Evolutionary conservation across 2,113 vertebrate genomes (phyloP), one percentile per base, ranked within the genome.

Genomic region (Calyptomena viridis): DNA sequence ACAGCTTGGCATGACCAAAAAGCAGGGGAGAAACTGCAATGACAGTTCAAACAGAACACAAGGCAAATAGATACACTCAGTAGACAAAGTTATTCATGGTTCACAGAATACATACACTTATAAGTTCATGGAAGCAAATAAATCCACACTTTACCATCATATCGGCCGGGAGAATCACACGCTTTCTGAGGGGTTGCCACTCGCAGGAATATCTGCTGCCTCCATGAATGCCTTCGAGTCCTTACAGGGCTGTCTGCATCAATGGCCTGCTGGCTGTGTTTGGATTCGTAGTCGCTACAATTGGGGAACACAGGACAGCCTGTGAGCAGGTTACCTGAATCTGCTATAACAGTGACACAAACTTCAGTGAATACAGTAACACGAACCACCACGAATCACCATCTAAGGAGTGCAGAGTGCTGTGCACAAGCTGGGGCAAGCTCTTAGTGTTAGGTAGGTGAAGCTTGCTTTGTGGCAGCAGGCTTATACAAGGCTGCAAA

Each of bases 141-240:
- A 78, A 15, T 10, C 5, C 31, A 28, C 80, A 30, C 46, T 76
- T 96, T 97, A 98, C 98, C 98, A 79, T 98, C 98, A 2, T 98
- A 99, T 98, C 99, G 62, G 87, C 93, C 62, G 7, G 98, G 97
- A 69, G 98, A 95, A 23, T 99, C 99, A 2, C 98, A 97, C 0
- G 97, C 97, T 95, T 99, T 99, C 97, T 99, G 99, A 6, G 99
- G 99, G 4, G 99, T 99, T 17, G 99, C 99, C n/a, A 99, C 99
- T 20, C 99, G 98, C 11, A 99, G 98, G 96, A 99, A 99, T 94
- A 99, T 99, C 98, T 99, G 99, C 87, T 99, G 99, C 93, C 99
- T 98, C 99, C 99, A 99, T 0, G 99, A 99, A 93, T 99, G 99
- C 42, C 99, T 98, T 12, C 98, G 99, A 11, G 97, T 97, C 73